phyloP scores from a whole-genome alignment of 2,888 invertebrate genomes.

The Venustoraphidia nigricollis region DNA sequence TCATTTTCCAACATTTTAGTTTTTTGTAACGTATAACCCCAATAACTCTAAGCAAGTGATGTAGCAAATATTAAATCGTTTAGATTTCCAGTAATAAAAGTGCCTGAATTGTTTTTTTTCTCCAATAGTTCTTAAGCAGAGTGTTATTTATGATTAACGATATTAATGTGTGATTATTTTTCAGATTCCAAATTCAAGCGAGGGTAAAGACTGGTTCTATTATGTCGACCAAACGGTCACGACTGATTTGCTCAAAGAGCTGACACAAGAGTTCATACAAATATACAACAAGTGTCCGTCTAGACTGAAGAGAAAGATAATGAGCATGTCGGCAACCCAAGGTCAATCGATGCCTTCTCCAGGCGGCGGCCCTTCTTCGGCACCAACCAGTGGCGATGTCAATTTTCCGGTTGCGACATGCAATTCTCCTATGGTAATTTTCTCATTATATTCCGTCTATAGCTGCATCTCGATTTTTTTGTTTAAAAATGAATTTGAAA shows the following conservation, averaged over 20 bases:
- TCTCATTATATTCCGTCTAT: not conserved
- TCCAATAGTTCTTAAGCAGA: no score
- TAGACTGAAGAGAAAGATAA: slow-evolving; percentile 75
- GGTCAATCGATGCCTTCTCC: slow-evolving; percentile 21
- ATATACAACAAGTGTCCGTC: slow-evolving; percentile 91
- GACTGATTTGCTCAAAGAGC: slow-evolving; percentile 61
- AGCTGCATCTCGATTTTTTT: not conserved
- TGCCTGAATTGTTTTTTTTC: no score
- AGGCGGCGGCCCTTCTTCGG: slow-evolving; percentile 6
- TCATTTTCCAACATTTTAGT: no score
- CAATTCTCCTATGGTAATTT: slow-evolving; percentile 4
- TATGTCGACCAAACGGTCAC: slow-evolving; percentile 89
- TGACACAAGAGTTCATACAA: slow-evolving; percentile 79
- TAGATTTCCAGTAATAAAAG: no score
- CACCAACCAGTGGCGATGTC: not conserved
- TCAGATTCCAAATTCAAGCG: slow-evolving; percentile 85
- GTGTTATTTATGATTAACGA: no score
- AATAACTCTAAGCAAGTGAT: no score
- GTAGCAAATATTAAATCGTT: no score
- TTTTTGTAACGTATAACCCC: no score
- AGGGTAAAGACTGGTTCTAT: slow-evolving; percentile 88
- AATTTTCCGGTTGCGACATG: not conserved
- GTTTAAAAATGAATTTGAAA: no score
- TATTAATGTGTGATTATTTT: slow-evolving; percentile 5
- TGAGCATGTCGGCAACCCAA: slow-evolving; percentile 43